Evolutionary conservation across 2,888 invertebrate species (phyloP), one percentile per base, ranked within the genome.

Genomic region (Pachymerium ferrugineum): DNA sequence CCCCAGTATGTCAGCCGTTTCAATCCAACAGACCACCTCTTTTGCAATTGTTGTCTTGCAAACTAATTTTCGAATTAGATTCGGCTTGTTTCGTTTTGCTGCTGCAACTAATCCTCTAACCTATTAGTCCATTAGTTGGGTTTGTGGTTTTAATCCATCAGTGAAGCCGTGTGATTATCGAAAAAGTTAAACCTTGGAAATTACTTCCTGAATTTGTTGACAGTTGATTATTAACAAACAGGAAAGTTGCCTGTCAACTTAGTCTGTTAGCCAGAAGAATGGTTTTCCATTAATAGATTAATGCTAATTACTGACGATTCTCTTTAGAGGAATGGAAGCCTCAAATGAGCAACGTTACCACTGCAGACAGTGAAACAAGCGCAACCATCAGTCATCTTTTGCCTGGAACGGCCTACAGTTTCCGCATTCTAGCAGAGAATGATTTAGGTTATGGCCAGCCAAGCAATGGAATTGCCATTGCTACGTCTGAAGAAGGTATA

Each of bases 401-500:
- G 29, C 76, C 76, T 70, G 76, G 76, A 5, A 76, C 76, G n/a
- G 67, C 74, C 12, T 76, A 76, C 70, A 76, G 76, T 28, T 76
- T 74, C 33, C 47, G 76, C 29, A 38, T 76, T 73, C 33, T 76
- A n/a, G 76, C 76, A 14, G 70, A 69, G 71, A 76, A 76, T 73
- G 67, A 62, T 25, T 38, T 76, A 14, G 76, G 76, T 28, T 16
- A 71, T n/a, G 71, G 76, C 54, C 38, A 47, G 25, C 74, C 76
- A 16, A 76, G 76, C 42, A 76, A 73, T 35, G 76, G 76, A 6
- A 73, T 76, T 12, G 76, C 74, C n/a, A 74, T 76, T 28, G 73
- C 76, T n/a, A 76, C 76, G 31, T 73, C 73, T 30, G 76, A 76
- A 73, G 76, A 76, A 76, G 76, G 76, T 74, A 74, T 14, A 2